A percentile compares a stretch with the other conserved stretches of the same genome.
Evolutionary conservation across 2,888 invertebrate genomes (phyloP).

Genomic region (Harpalus rufipes): DNA sequence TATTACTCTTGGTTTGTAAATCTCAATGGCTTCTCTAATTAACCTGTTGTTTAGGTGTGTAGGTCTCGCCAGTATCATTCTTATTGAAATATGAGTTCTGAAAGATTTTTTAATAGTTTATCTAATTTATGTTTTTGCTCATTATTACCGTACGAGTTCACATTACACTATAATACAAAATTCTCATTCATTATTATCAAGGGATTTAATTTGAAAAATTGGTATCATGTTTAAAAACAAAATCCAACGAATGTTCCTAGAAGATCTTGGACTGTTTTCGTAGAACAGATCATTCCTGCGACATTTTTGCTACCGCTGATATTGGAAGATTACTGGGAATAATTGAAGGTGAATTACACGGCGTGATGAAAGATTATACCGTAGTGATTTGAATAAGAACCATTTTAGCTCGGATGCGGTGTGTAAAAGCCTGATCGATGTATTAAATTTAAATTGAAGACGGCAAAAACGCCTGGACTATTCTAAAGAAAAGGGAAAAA

Average conservation of each 20-base stretch:
- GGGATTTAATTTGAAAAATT: constrained; percentile 4
- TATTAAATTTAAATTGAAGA: constrained; percentile 60
- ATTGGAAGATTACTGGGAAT: constrained; percentile 51
- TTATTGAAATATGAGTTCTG: no score
- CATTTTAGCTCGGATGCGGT: constrained; percentile 36
- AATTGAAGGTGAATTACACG: constrained; percentile 63
- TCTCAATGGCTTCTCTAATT: no score
- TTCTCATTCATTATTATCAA: not conserved
- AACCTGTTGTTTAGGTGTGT: no score
- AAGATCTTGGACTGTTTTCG: not conserved
- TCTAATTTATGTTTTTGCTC: not conserved
- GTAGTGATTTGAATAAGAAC: constrained; percentile 63
- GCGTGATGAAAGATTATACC: constrained; percentile 60
- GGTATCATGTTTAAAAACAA: not conserved
- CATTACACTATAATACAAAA: constrained; percentile 5
- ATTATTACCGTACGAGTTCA: not conserved
- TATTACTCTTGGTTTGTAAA: no score
- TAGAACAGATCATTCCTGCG: constrained; percentile 1
- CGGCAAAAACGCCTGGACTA: constrained; percentile 43
- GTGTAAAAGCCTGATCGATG: constrained; percentile 53
- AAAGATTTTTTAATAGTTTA: no score
- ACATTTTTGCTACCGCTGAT: constrained; percentile 38
- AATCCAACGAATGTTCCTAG: constrained; percentile 7
- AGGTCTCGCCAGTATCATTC: no score
- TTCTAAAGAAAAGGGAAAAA: constrained; percentile 35